phyloP scores from a whole-genome alignment of 2,113 vertebrate genomes.

The Clarias gariepinus region DNA sequence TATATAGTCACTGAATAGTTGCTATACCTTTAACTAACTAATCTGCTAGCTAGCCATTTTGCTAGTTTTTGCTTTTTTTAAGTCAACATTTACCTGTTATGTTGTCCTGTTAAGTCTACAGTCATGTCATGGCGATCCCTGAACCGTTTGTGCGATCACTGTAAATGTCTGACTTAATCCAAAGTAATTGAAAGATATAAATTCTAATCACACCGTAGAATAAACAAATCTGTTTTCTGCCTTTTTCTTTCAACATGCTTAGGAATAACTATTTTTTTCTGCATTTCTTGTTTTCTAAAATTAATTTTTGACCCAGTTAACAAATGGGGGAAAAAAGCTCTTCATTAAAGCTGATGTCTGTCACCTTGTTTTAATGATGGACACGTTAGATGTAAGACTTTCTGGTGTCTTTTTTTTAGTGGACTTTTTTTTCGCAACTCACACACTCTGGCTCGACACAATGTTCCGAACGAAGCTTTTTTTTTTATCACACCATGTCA shows the following conservation, averaged over 20 bases:
- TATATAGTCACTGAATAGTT: background rate
- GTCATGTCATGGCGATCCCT: background rate
- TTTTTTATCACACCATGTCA: constrained; percentile 27
- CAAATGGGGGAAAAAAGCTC: background rate
- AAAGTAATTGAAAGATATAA: background rate
- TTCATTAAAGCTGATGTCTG: background rate
- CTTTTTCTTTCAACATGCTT: background rate
- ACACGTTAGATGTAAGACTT: background rate
- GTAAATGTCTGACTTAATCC: background rate
- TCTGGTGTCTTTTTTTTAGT: background rate
- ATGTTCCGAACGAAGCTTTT: background rate
- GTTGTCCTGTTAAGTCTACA: background rate
- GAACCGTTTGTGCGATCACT: background rate
- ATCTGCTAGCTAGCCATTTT: background rate
- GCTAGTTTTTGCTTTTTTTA: too few relatives aligned
- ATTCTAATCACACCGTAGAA: too few relatives aligned
- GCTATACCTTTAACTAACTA: background rate
- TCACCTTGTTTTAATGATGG: background rate
- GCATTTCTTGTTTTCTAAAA: background rate
- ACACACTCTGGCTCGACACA: background rate
- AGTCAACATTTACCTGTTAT: background rate
- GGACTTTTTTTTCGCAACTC: constrained; percentile 14
- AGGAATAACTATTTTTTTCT: background rate
- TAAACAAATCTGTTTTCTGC: background rate
- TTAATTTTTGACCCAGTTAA: background rate